These are phyloP conservation scores for Chaetoderma sp. DNA, from an alignment of 2,888 invertebrate genomes.

Conservation along the genomic window DNA sequence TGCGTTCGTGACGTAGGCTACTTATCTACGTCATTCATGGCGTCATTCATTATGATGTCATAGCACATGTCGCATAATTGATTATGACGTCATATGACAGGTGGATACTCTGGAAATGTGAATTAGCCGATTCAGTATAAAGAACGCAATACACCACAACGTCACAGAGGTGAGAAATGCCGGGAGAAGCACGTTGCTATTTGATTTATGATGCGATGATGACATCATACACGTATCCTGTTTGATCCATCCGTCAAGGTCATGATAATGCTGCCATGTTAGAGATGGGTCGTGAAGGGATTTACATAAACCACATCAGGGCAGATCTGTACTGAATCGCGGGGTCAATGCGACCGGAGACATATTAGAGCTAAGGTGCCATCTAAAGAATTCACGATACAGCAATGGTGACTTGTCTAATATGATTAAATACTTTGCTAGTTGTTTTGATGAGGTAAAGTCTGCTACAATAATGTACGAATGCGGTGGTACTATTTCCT, in stretches of 20 bases:
- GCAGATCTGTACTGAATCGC: no score
- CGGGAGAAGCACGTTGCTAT: no score
- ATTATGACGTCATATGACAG: no score
- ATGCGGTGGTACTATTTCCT: background rate
- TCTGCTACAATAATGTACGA: slow-evolving; percentile 2
- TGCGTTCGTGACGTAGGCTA: no score
- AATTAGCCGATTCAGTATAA: no score
- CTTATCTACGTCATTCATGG: no score
- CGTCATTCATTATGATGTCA: no score
- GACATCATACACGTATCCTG: slow-evolving; percentile 3
- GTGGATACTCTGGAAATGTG: no score
- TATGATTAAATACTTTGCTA: background rate
- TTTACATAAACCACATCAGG: background rate
- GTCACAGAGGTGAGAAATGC: no score
- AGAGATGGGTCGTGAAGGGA: background rate
- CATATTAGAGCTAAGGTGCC: background rate
- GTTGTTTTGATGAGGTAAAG: background rate
- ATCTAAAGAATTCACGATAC: background rate
- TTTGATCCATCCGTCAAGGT: background rate
- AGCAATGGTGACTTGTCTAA: background rate
- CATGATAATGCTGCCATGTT: background rate
- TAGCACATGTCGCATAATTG: no score
- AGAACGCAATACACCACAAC: no score
- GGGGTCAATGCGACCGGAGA: background rate
- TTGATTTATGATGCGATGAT: no score